phyloP scores from a whole-genome alignment of 2,113 vertebrate species.

The Pterocles burchelli region DNA sequence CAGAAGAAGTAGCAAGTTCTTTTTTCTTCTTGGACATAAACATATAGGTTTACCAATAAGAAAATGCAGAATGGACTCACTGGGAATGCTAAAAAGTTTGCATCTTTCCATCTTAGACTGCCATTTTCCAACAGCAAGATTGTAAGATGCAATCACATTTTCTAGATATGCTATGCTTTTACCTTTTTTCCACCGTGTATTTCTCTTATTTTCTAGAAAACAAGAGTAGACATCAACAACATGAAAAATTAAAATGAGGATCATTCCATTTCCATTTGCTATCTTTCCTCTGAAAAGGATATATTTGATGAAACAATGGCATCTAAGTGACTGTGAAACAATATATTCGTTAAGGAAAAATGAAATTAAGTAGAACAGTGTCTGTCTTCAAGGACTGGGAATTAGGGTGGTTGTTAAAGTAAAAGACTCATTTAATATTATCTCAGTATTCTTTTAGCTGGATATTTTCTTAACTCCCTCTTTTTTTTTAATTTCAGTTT shows the following conservation, averaged over 20 bases:
- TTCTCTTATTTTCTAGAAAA: neutral
- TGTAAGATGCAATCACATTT: neutral
- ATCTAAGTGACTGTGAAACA: neutral
- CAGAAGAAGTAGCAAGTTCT: neutral
- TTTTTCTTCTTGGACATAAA: neutral
- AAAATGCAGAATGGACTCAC: neutral
- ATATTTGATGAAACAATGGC: neutral
- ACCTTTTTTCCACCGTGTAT: neutral
- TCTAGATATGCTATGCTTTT: neutral
- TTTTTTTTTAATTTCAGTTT: neutral
- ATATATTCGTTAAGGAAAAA: neutral
- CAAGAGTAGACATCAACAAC: neutral
- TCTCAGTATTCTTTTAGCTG: neutral
- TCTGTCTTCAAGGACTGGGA: neutral
- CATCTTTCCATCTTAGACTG: neutral
- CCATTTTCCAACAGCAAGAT: neutral
- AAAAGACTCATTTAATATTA: neutral
- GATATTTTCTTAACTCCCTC: neutral
- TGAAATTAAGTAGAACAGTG: neutral
- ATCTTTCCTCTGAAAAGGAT: neutral
- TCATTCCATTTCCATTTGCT: neutral
- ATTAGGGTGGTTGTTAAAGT: neutral
- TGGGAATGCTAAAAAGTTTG: neutral
- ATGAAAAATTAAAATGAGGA: neutral
- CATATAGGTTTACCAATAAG: neutral